These are phyloP conservation scores for Lepidotrigona ventralis DNA, from an alignment of 1,140 invertebrate species.

Conservation along the genomic window DNA sequence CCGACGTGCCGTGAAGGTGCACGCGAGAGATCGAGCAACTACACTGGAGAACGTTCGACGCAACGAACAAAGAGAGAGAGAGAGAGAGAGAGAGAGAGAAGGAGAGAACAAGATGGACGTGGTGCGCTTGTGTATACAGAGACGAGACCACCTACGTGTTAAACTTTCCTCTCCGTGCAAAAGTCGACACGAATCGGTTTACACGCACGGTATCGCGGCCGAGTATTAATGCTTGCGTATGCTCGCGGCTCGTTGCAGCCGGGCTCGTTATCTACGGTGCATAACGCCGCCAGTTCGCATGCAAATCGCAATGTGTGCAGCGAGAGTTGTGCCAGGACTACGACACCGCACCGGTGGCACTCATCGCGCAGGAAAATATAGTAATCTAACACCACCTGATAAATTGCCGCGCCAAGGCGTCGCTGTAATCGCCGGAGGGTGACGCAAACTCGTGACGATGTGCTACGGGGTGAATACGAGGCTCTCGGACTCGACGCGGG, in stretches of 20 bases:
- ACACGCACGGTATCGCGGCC: constrained; percentile 57
- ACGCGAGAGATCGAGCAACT: constrained; percentile 2
- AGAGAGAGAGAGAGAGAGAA: background rate
- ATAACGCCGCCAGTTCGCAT: constrained; percentile 63
- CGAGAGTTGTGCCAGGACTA: constrained; percentile 39
- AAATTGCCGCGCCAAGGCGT: constrained; percentile 58
- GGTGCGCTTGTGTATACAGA: constrained; percentile 7
- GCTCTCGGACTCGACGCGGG: too few relatives aligned
- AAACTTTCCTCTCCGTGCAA: constrained; percentile 63
- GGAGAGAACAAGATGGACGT: background rate
- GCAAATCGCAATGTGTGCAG: constrained; percentile 60
- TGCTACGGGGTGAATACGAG: background rate
- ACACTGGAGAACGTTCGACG: background rate
- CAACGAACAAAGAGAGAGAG: background rate
- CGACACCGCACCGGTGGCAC: constrained; percentile 40
- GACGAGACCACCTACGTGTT: constrained; percentile 51
- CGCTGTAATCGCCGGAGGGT: constrained; percentile 48
- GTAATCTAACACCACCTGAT: constrained; percentile 54
- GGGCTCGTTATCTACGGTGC: constrained; percentile 60
- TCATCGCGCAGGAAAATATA: constrained; percentile 57
- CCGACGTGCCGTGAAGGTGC: constrained; percentile 40
- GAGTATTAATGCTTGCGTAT: constrained; percentile 64
- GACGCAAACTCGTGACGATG: background rate
- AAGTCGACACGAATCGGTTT: constrained; percentile 67
- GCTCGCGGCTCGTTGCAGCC: constrained; percentile 51